Base-by-base conservation (phyloP, 2,888 invertebrate species). In the Neocrepidodera transversa region DNA sequence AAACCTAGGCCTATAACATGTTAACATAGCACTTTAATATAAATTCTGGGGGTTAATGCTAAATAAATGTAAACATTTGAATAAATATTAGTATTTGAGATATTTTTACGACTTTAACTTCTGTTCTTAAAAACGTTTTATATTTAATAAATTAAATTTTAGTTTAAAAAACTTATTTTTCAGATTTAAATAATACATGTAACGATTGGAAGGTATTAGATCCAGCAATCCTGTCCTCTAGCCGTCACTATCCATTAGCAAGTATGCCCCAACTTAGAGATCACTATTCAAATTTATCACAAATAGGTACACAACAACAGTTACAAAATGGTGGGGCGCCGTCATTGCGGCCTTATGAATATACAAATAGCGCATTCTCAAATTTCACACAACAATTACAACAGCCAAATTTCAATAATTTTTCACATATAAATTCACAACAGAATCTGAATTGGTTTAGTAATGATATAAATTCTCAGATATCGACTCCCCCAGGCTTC, bases 201-300 rank as follows among this genome's bases (percentile, higher is more conserved):
- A 83, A 88, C 70, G 93, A 94, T 81, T 94, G 94, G 93, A 92
- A 93, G 71, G 87, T 92, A 68, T 87, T 95, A 84, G 96, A 97
- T 84, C 95, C 96, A 60, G 95, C 95, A 68, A 95, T 96, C 71
- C 87, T 93, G 78, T 88, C 89, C 63, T 90, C 87, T 65, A 88
- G 87, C 64, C 86, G 87, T 64, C 83, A 82, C 77, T 82, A 80
- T 74, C 80, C 80, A 71, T 62, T 78, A 64, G 71, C 76, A 14
- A 77, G 74, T 68, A 68, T 76, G 65, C 67, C 80, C 58, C 80
- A 79, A 58, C 75, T 75, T 50, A 78, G 79, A 64, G 78, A 79
- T 49, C 76, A 75, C 57, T 68, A 65, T 62, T 55, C 61, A 58
- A 63, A 64, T 51, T 52, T 62, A 53, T 65, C 67, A 61, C 69